Percentiles rank a stretch among this genome's conserved stretches.
phyloP scores from a whole-genome alignment of 2,113 vertebrate species.

The Thunnus thynnus region DNA sequence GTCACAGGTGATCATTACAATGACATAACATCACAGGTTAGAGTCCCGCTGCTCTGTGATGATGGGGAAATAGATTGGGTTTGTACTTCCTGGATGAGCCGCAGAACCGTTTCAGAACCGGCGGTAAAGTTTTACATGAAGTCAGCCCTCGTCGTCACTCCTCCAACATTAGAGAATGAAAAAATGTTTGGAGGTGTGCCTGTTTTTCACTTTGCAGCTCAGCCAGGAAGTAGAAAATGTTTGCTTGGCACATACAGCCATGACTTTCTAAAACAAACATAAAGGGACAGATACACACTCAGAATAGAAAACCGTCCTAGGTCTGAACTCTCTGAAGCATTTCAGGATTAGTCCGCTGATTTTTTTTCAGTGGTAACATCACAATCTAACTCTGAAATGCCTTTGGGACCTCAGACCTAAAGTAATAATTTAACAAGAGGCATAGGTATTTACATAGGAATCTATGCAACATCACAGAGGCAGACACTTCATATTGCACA shows the following conservation, averaged over 20 bases:
- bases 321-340: constrained; percentile 57
- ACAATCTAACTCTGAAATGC: constrained; percentile 57
- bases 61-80: constrained; percentile 50
- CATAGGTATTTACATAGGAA: constrained; percentile 74
- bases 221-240: constrained; percentile 69
- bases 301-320: constrained; percentile 55
- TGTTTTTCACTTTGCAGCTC: constrained; percentile 56
- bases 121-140: constrained; percentile 40
- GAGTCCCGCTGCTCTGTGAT: constrained; percentile 63
- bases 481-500: constrained; percentile 80
- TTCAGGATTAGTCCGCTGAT: constrained; percentile 25
- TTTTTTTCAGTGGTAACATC: constrained; percentile 39
- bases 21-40: constrained; percentile 63
- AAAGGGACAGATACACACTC: constrained; percentile 65
- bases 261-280: constrained; percentile 68
- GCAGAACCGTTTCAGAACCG: constrained; percentile 16
- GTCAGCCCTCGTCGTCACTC: constrained; percentile 45
- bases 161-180: constrained; percentile 45
- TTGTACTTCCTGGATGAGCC: constrained; percentile 57
- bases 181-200: constrained; percentile 27
- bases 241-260: constrained; percentile 76
- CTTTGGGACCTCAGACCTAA: constrained; percentile 59
- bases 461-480: constrained; percentile 73
- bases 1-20: constrained; percentile 67
- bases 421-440: constrained; percentile 76